phyloP scores from a whole-genome alignment of 2,888 invertebrate genomes.

The Drosophila gaucha region DNA sequence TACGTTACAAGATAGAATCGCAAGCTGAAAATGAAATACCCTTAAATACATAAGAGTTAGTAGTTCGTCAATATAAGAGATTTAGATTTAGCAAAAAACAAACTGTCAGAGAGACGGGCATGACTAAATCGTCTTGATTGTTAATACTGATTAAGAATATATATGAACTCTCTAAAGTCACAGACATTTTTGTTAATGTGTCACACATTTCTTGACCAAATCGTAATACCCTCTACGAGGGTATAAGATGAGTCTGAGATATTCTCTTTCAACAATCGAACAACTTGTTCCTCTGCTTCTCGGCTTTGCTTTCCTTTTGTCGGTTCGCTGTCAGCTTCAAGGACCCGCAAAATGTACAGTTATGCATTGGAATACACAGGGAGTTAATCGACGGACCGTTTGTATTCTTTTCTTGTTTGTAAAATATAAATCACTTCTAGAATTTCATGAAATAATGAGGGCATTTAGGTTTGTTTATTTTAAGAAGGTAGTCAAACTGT shows the following conservation, averaged over 20 bases:
- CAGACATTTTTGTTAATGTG: too few relatives aligned
- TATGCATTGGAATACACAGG: constrained; percentile 22
- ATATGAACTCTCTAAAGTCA: not conserved
- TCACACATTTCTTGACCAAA: not conserved
- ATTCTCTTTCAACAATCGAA: constrained; percentile 42
- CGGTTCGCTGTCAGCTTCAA: constrained; percentile 28
- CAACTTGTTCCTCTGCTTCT: constrained; percentile 14
- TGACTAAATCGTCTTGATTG: not conserved
- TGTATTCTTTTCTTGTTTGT: not conserved
- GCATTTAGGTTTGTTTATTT: constrained; percentile 1
- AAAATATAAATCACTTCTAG: constrained; percentile 1
- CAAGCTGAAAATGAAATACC: not conserved
- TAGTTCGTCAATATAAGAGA: rapidly evolving
- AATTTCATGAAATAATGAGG: constrained; percentile 18
- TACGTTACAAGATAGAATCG: constrained; percentile 28
- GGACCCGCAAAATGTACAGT: constrained; percentile 51
- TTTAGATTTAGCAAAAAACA: not conserved
- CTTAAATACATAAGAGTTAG: not conserved
- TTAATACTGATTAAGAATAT: not conserved
- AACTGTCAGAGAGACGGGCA: not conserved
- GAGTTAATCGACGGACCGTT: constrained; percentile 8
- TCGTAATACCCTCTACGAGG: not conserved
- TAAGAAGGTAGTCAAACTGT: not conserved
- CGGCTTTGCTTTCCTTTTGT: constrained; percentile 10
- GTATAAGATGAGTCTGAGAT: not conserved